Evolutionary conservation across 2,888 invertebrate species (phyloP).

Genomic region (Diarsia brunnea): DNA sequence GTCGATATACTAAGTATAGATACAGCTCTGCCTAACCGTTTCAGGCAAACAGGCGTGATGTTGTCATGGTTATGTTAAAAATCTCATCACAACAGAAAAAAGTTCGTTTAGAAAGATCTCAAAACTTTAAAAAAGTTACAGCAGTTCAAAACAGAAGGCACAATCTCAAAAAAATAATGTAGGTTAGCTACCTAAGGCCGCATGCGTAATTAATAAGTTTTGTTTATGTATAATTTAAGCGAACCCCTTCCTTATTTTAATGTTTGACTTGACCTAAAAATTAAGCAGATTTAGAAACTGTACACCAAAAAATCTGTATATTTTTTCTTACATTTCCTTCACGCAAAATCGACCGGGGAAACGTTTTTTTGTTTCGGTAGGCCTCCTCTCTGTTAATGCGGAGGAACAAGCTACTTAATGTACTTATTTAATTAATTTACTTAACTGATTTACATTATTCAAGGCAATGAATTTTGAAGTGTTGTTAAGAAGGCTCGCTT

Average conservation of each 20-base stretch:
- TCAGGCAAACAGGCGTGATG: not conserved
- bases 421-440: conserved; percentile 55
- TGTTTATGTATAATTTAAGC: conserved; percentile 56
- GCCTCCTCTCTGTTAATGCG: not conserved
- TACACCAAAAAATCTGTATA: not conserved
- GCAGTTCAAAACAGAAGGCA: conserved; percentile 20
- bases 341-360: not conserved
- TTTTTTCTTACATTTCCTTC: conserved; percentile 7
- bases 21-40: not conserved
- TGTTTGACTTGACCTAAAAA: conserved; percentile 50
- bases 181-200: conserved; percentile 45
- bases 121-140: conserved; percentile 8
- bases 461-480: conserved; percentile 41
- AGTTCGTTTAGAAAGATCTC: conserved; percentile 8
- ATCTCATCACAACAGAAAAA: not conserved
- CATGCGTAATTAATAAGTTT: conserved; percentile 63
- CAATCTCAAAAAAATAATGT: conserved; percentile 43
- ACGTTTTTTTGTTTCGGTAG: conserved; percentile 27
- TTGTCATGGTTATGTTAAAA: not conserved
- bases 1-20: not conserved
- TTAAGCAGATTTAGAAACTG: conserved; percentile 24
- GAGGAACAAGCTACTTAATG: conserved; percentile 43
- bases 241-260: conserved; percentile 56
- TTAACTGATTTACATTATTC: conserved; percentile 52
- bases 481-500: conserved; percentile 29